These are phyloP conservation scores for Acyrthosiphon pisum DNA, from an alignment of 1,140 invertebrate genomes.

Conservation along the genomic window DNA sequence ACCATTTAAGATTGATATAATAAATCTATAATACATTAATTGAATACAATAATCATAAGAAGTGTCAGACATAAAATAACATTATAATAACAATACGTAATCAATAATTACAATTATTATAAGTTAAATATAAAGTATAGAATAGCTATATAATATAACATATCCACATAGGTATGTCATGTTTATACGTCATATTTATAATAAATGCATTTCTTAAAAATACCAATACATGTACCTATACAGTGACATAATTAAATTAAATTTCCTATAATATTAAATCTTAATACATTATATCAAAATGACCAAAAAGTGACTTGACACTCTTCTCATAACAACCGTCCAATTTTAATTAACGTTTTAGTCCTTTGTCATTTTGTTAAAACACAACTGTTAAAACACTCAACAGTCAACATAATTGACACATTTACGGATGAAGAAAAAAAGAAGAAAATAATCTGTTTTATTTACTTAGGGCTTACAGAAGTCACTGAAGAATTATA, in stretches of 20 bases:
- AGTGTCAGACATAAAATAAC: not conserved
- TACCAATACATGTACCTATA: no score
- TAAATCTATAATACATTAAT: no score
- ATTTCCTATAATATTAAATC: not conserved
- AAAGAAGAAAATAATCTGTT: not conserved
- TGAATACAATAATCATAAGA: not conserved
- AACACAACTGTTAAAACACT: not conserved
- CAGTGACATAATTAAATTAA: no score
- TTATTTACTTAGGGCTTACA: not conserved
- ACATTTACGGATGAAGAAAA: not conserved
- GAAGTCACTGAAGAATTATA: not conserved
- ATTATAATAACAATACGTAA: not conserved
- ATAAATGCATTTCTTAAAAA: no score
- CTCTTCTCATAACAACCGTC: not conserved
- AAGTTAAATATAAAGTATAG: not conserved
- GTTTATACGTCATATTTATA: no score
- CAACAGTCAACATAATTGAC: not conserved
- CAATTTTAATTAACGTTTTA: not conserved
- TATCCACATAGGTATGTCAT: no score
- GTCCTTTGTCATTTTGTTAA: not conserved
- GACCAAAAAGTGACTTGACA: not conserved
- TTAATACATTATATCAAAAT: not conserved
- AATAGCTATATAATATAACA: not conserved
- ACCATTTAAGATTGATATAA: not conserved
- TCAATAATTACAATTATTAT: not conserved